Base-by-base conservation (phyloP, 2,888 invertebrate species). In the Ornithoptera priamus region DNA sequence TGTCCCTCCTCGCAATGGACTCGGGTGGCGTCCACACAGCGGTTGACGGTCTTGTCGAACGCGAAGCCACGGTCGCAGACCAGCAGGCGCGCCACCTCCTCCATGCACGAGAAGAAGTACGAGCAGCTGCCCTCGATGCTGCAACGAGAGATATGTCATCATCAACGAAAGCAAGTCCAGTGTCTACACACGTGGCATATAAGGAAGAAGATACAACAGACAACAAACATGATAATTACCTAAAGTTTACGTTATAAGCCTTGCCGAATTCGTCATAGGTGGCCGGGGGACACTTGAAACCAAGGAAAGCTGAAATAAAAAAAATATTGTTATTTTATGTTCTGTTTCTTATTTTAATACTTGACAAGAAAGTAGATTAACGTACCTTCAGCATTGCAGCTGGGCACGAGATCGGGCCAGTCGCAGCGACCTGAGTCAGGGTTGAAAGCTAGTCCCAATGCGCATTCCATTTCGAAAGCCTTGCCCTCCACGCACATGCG, bases 341-440 rank as follows among this genome's bases (percentile, higher is more conserved):
- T 15, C 10, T 17, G 12, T 4, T 64, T 5, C 17, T 65, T 17
- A 36, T 60, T 39, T 20, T 12, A 62, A 15, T 24, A 17, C n/a
- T 15, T 67, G 65, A 30, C 18, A 36, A 2, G n/a, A 24, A 24
- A 57, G 6, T 36, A 59, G 18, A 46, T 46, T 46, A 50, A 71
- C 73, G 20, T 76, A 87, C 90, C 95, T 94, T 81, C 79, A 73
- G 76, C 74, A 30, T 97, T 94, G 81, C 97, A 97, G 63, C 94
- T 93, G 1, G 94, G 81, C 0, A 97, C 96, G 78, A 94, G 93
- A 83, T 97, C 97, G 4, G 97, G 96, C 97, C 97, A 97, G 78
- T 97, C 96, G 80, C 97, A 97, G 62, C 94, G 94, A 73, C 95
- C 95, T 17, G 90, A 93, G 6, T 93, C 93, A 36, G 94, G 91